These are phyloP conservation scores for Sebastes iracundus DNA, from an alignment of 2,797 vertebrate species.

Conservation along the genomic window DNA sequence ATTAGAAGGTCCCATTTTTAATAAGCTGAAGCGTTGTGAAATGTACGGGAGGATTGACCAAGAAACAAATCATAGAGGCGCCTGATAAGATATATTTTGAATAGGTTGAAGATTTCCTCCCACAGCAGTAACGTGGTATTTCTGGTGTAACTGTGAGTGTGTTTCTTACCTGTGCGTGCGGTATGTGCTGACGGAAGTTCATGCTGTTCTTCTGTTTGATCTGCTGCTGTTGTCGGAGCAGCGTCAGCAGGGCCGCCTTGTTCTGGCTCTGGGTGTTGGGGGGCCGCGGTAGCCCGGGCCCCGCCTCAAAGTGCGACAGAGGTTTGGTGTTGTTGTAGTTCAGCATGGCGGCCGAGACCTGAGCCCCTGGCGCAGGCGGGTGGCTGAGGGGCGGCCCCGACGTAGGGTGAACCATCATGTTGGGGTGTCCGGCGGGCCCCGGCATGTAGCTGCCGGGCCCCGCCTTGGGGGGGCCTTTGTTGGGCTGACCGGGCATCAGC, in stretches of 20 bases:
- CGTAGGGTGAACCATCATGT: slow-evolving; percentile 85
- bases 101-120: too few species aligned
- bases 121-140: background rate
- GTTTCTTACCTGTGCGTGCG: slow-evolving; percentile 88
- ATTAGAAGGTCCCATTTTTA: too few species aligned
- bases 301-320: slow-evolving; percentile 93
- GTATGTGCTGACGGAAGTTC: slow-evolving; percentile 85
- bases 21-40: too few species aligned
- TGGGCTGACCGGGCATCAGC: slow-evolving; percentile 84
- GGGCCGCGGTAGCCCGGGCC: slow-evolving; percentile 81
- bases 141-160: background rate
- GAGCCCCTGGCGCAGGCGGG: slow-evolving; percentile 75
- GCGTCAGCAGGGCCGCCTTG: slow-evolving; percentile 85
- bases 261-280: slow-evolving; percentile 80
- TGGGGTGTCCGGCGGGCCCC: slow-evolving; percentile 76
- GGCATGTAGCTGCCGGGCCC: slow-evolving; percentile 83
- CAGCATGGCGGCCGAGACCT: slow-evolving; percentile 76
- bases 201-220: slow-evolving; percentile 89
- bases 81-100: too few species aligned
- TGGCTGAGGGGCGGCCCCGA: slow-evolving; percentile 80
- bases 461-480: slow-evolving; percentile 90
- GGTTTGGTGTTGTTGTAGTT: slow-evolving; percentile 96
- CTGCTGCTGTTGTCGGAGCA: slow-evolving; percentile 86
- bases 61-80: too few species aligned
- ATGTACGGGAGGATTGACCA: too few species aligned